These are phyloP conservation scores for Hemitrygon akajei DNA, from an alignment of 2,797 vertebrate genomes.

Conservation along the genomic window DNA sequence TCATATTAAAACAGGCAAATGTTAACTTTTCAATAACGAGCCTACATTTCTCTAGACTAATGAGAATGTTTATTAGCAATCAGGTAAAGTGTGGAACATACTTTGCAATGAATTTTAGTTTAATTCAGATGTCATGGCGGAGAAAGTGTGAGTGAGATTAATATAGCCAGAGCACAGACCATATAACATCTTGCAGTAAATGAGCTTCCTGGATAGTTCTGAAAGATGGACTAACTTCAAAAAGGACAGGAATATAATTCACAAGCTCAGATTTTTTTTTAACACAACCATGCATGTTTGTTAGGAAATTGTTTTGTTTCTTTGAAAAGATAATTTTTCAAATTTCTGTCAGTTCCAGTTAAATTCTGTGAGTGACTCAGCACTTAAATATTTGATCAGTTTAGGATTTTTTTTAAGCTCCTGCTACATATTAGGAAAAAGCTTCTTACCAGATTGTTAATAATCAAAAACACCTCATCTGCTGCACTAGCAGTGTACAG, in stretches of 20 bases:
- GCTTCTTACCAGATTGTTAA: slow-evolving; percentile 7
- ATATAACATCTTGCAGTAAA: neutral
- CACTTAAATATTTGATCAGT: neutral
- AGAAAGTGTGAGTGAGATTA: neutral
- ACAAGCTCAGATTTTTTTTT: neutral
- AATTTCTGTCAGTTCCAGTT: neutral
- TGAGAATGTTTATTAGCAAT: neutral
- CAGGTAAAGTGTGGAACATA: neutral
- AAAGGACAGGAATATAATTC: neutral
- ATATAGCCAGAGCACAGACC: neutral
- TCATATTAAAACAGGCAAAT: neutral
- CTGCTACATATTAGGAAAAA: neutral
- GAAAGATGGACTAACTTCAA: neutral
- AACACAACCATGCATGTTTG: neutral
- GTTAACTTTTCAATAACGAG: neutral
- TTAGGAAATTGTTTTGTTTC: neutral
- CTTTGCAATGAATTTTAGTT: neutral
- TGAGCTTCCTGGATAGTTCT: neutral
- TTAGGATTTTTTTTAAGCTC: neutral
- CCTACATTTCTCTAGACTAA: neutral
- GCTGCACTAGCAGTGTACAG: neutral
- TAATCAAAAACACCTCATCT: slow-evolving; percentile 13
- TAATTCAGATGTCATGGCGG: neutral
- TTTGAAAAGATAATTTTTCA: neutral
- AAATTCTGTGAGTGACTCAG: neutral